Conservation (phyloP, 2,888 invertebrate species). For the Pelosia muscerda region DNA sequence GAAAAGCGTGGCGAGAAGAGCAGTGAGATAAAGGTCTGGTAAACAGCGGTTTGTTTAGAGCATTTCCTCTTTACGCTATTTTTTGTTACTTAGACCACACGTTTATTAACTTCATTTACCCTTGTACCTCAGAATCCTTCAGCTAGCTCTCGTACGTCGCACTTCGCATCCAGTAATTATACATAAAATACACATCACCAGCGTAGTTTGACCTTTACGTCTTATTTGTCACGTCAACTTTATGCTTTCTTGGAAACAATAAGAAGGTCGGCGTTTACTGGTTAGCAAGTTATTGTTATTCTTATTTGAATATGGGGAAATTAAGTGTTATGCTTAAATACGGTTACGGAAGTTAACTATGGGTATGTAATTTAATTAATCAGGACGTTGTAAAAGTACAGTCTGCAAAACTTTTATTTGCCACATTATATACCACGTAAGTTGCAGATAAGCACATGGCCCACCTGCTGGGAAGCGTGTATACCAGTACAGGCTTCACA, state of each 20-base stretch:
- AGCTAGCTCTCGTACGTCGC: slow-evolving; percentile 22
- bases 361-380: slow-evolving; percentile 3
- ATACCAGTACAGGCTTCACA: no score
- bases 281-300: slow-evolving; percentile 35
- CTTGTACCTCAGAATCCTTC: slow-evolving; percentile 39
- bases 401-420: no score
- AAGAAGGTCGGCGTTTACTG: slow-evolving; percentile 19
- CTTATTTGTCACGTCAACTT: slow-evolving; percentile 16
- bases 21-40: not conserved
- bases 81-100: slow-evolving; percentile 24
- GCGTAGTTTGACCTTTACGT: slow-evolving; percentile 22
- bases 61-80: not conserved
- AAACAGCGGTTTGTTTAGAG: not conserved
- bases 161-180: slow-evolving; percentile 34
- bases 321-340: slow-evolving; percentile 24
- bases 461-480: no score
- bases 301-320: slow-evolving; percentile 25
- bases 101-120: slow-evolving; percentile 37
- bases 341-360: slow-evolving; percentile 16
- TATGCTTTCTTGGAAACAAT: not conserved
- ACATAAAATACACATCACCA: slow-evolving; percentile 31
- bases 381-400: not conserved
- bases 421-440: no score
- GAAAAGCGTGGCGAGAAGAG: not conserved
- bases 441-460: no score